These are phyloP conservation scores for Heteractis magnifica DNA, from an alignment of 92 coral and sea anemone genomes.

Conservation along the genomic window DNA sequence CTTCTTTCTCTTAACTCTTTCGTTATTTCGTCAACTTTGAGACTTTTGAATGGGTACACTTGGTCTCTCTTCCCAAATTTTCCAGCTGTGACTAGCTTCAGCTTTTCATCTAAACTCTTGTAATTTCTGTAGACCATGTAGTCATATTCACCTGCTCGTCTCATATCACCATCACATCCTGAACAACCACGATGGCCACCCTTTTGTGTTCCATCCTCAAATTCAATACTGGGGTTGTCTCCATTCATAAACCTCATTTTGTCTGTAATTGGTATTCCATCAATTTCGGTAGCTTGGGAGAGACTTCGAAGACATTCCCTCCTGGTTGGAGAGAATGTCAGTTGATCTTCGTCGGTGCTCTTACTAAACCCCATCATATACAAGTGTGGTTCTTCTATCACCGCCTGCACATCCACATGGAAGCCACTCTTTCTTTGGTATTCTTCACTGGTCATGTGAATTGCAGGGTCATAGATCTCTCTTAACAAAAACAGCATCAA, in stretches of 20 bases:
- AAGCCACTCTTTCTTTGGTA: background rate
- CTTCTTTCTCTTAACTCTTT: slow-evolving; percentile 17
- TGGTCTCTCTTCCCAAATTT: slow-evolving; percentile 14
- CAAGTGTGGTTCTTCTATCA: slow-evolving; percentile 28
- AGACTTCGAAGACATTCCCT: slow-evolving; percentile 30
- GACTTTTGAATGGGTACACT: slow-evolving; percentile 9
- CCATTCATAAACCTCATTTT: slow-evolving; percentile 45
- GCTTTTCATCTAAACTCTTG: slow-evolving; percentile 33
- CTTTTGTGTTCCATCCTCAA: slow-evolving; percentile 48
- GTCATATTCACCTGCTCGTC: slow-evolving; percentile 21
- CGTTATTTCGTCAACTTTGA: slow-evolving; percentile 33
- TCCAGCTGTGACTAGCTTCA: slow-evolving; percentile 23
- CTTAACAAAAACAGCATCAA: slow-evolving; percentile 28
- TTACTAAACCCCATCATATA: slow-evolving; percentile 29
- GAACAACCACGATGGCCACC: slow-evolving; percentile 33
- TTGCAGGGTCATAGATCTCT: slow-evolving; percentile 40
- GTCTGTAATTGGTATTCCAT: slow-evolving; percentile 16
- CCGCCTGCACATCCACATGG: slow-evolving; percentile 11
- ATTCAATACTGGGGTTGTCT: slow-evolving; percentile 34
- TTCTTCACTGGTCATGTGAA: slow-evolving; percentile 15
- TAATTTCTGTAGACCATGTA: slow-evolving; percentile 33
- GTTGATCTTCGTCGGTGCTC: slow-evolving; percentile 27
- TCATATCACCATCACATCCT: slow-evolving; percentile 47
- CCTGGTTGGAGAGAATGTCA: slow-evolving; percentile 15
- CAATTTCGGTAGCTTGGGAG: background rate